A percentile compares a stretch with the other conserved stretches of the same genome.
Conservation (phyloP, 2,888 invertebrate genomes). For the Pyrochroa serraticornis region DNA sequence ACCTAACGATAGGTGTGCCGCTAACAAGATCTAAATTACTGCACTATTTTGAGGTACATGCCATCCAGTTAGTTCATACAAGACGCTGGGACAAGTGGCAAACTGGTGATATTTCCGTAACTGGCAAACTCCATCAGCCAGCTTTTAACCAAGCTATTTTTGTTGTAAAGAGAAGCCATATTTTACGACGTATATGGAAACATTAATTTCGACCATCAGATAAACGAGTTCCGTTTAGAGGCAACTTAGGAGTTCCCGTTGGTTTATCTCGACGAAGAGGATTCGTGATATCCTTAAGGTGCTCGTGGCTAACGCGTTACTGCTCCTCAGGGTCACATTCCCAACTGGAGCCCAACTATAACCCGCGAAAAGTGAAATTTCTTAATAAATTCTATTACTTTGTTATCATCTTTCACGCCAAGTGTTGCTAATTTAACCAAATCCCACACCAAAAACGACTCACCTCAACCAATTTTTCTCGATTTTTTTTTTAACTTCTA, state of each 20-base stretch:
- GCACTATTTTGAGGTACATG: not conserved
- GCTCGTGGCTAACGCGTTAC: too few species aligned
- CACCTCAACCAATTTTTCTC: constrained; percentile 1
- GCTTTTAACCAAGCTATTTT: too few species aligned
- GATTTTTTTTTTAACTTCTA: too few species aligned
- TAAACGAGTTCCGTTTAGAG: constrained; percentile 14
- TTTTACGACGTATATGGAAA: constrained; percentile 8
- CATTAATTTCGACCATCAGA: constrained; percentile 20
- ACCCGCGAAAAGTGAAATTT: too few species aligned
- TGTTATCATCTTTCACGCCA: too few species aligned
- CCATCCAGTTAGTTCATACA: not conserved
- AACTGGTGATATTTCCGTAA: constrained; percentile 12
- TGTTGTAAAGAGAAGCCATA: constrained; percentile 3
- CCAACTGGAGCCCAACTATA: too few species aligned
- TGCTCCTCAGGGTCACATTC: too few species aligned
- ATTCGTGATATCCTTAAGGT: too few species aligned
- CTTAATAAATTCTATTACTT: too few species aligned
- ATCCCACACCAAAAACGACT: constrained; percentile 1
- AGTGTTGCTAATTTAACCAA: constrained; percentile 18
- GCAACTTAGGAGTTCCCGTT: too few species aligned
- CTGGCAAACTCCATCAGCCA: not conserved
- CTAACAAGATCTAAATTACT: constrained; percentile 24
- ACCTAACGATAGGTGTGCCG: constrained; percentile 15
- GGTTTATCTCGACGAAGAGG: too few species aligned
- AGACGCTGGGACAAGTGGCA: constrained; percentile 2